phyloP scores from a whole-genome alignment of 2,888 invertebrate genomes.

The Ceramica pisi region DNA sequence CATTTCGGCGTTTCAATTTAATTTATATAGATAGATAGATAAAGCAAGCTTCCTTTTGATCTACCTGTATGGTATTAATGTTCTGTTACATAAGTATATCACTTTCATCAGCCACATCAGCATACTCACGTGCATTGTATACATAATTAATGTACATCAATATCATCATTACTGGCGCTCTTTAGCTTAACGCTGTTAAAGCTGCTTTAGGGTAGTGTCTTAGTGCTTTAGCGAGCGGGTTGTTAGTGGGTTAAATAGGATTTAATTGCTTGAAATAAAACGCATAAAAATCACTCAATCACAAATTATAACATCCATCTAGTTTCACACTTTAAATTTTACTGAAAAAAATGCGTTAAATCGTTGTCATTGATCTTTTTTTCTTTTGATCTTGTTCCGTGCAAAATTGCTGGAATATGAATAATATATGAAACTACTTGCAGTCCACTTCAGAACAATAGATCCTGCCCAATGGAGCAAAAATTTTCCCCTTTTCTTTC shows the following conservation, averaged over 20 bases:
- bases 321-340: too few relatives aligned
- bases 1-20: too few relatives aligned
- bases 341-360: neutral
- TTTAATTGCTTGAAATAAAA: too few relatives aligned
- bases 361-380: too few relatives aligned
- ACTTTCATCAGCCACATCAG: slow-evolving; percentile 15
- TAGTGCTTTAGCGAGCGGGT: slow-evolving; percentile 43
- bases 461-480: too few relatives aligned
- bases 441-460: neutral
- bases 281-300: too few relatives aligned
- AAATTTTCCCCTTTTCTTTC: too few relatives aligned
- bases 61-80: neutral
- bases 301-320: neutral
- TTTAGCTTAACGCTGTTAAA: slow-evolving; percentile 78
- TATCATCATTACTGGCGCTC: slow-evolving; percentile 75
- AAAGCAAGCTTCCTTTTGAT: neutral
- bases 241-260: neutral
- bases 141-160: slow-evolving; percentile 80
- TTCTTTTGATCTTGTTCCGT: too few relatives aligned
- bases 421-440: neutral
- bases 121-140: slow-evolving; percentile 56
- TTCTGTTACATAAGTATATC: neutral
- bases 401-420: too few relatives aligned
- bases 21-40: too few relatives aligned
- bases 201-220: slow-evolving; percentile 58